A percentile compares a stretch with the other conserved stretches of the same genome.
phyloP scores from a whole-genome alignment of 2,888 invertebrate species.

The Macaria liturata region DNA sequence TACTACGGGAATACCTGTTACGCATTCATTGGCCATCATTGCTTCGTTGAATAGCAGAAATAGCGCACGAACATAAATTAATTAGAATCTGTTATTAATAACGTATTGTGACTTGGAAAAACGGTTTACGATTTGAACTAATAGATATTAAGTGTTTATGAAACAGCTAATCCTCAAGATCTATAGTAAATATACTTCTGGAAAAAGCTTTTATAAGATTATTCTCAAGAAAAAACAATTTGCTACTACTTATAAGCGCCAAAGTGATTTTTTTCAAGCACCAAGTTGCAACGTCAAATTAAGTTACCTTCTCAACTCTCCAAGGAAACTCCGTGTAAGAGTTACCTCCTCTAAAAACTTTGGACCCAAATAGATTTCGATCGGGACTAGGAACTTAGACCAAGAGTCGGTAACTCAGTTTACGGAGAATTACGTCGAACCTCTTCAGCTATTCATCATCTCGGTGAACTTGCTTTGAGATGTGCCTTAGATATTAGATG shows the following conservation, averaged over 20 bases:
- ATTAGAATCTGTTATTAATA: too few relatives aligned
- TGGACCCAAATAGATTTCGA: conserved; percentile 63
- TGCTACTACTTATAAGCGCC: neutral
- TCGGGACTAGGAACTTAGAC: conserved; percentile 52
- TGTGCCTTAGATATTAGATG: too few relatives aligned
- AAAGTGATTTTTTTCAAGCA: conserved; percentile 3
- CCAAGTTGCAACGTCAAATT: conserved; percentile 26
- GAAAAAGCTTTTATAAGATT: neutral
- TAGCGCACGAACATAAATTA: too few relatives aligned
- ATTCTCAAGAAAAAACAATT: neutral
- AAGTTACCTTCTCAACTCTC: conserved; percentile 29
- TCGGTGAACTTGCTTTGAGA: too few relatives aligned
- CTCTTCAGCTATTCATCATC: conserved; percentile 40
- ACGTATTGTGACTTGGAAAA: too few relatives aligned
- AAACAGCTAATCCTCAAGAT: too few relatives aligned
- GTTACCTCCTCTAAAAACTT: conserved; percentile 50
- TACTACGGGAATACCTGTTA: conserved; percentile 11
- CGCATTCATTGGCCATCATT: neutral
- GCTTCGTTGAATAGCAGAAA: too few relatives aligned
- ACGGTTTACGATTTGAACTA: too few relatives aligned
- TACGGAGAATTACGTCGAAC: conserved; percentile 40
- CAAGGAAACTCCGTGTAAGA: conserved; percentile 36
- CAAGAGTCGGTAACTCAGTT: conserved; percentile 53
- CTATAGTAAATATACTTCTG: too few relatives aligned
- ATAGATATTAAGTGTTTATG: too few relatives aligned